A percentile compares a stretch with the other conserved stretches of the same genome.
Evolutionary conservation across 2,113 vertebrate species (phyloP).

Genomic region (Camelus dromedarius): DNA sequence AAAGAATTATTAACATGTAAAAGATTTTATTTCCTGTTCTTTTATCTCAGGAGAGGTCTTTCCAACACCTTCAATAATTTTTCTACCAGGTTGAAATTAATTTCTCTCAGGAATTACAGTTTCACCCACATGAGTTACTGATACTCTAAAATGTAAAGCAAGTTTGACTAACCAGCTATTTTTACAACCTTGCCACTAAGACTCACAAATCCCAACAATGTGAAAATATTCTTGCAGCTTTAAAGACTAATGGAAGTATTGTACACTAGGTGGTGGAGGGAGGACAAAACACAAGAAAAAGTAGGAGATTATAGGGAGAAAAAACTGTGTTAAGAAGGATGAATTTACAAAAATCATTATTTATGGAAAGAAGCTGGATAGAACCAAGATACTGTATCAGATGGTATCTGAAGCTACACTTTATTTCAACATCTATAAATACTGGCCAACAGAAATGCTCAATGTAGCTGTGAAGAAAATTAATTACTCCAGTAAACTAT

Average conservation of each 20-base stretch:
- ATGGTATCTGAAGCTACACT: background rate
- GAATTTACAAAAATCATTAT: constrained; percentile 9
- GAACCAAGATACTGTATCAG: background rate
- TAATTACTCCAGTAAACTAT: background rate
- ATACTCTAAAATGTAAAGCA: background rate
- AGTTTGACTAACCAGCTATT: background rate
- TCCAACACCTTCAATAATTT: background rate
- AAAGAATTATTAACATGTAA: background rate
- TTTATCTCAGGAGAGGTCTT: background rate
- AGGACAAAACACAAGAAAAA: background rate
- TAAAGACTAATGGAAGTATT: background rate
- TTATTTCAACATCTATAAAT: constrained; percentile 3
- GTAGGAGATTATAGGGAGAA: background rate
- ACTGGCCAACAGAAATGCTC: background rate
- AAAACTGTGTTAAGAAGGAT: background rate
- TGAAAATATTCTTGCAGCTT: background rate
- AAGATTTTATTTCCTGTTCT: background rate
- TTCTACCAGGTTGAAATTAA: background rate
- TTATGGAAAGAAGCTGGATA: background rate
- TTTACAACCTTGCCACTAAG: background rate
- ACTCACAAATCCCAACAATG: background rate
- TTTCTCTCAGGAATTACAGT: background rate
- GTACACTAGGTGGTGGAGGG: background rate
- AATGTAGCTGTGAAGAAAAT: constrained; percentile 14
- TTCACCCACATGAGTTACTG: background rate